Base-by-base conservation (phyloP, 1,140 invertebrate species). In the Melanaphis sacchari region DNA sequence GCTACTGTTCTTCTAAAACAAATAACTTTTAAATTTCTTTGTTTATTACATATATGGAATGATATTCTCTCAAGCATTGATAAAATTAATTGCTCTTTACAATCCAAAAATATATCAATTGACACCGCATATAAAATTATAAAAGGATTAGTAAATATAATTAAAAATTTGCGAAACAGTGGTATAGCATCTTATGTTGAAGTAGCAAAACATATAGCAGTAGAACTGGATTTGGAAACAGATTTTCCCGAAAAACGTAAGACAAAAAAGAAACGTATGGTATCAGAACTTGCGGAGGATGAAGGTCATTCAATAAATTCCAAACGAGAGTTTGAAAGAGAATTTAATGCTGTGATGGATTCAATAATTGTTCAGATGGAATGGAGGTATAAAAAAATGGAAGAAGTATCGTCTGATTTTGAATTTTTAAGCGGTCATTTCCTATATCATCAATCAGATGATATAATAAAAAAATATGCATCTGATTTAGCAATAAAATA, bases 41-140 rank as follows among this genome's bases (percentile, higher is more conserved):
- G 82, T 85, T 85, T 85, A 43, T 4, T 85, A 41, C 36, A 85
- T 85, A 24, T 85, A 15, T 85, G 82, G 82, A 85, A 85, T 26
- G 26, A 41, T 24, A 43, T 43, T 41, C 31, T 85, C 46, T 26
- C 6, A 41, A 40, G 41, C 1, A 85, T 41, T 24, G 82, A 85
- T 43, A 41, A 15, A 40, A 31, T 85, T 24, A 85, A 85, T 43
- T 26, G 21, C 31, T 21, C 82, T 26, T 85, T 85, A 31, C 82
- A 85, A 43, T 24, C 82, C 22, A 85, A 85, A 41, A 85, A 85
- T 85, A 22, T 24, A 26, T 41, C 40, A 41, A 85, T 85, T 41
- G 82, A 85, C 41, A 21, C 7, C 21, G 82, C 82, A 41, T 22
- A 85, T 85, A 85, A 41, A 41, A 85, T 85, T 38, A 22, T 85